Base-by-base conservation (phyloP, 2,888 invertebrate species). In the Phengaris arion region DNA sequence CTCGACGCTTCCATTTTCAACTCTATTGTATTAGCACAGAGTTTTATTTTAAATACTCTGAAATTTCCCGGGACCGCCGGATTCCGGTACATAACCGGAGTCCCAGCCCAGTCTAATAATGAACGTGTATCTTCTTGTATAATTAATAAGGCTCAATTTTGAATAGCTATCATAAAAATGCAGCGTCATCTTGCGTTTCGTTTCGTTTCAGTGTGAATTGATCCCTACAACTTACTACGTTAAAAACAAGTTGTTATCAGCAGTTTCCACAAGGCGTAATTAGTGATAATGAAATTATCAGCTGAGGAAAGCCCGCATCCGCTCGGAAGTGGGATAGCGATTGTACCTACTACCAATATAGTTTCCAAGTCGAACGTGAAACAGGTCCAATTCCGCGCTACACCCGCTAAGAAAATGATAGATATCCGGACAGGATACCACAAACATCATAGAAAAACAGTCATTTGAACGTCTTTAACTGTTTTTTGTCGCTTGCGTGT, bases 351-450 rank as follows among this genome's bases (percentile, higher is more conserved):
- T 35, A 35, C 35, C 35, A 35, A 35, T 78, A 77, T 78, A 79
- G 76, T 76, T 76, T 77, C 77, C 77, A 76, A 76, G 78, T 77
- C 77, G 73, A 75, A 76, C 79, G 54, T 76, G 73, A 77, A 77
- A 77, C 77, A 79, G 79, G 82, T 86, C 83, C 83, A 84, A 86
- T 85, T 88, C 84, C 81, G 81, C 57, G 70, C 69, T 51, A 75
- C 79, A 78, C 77, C 78, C 77, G 79, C 78, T 74, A 77, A 75
- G 79, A 78, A 77, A 80, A 80, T 79, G 78, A 80, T 76, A 78
- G 76, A 77, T 78, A 79, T 79, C 79, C 79, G 79, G 77, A 77
- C 79, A 79, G 77, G 77, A 79, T 79, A 79, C 78, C 77, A 77
- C 76, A 74, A 75, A 75, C 74, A 79, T 77, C 77, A 52, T 70